Evolutionary conservation across 1,140 invertebrate genomes (phyloP).

Genomic region (Ostrea edulis): DNA sequence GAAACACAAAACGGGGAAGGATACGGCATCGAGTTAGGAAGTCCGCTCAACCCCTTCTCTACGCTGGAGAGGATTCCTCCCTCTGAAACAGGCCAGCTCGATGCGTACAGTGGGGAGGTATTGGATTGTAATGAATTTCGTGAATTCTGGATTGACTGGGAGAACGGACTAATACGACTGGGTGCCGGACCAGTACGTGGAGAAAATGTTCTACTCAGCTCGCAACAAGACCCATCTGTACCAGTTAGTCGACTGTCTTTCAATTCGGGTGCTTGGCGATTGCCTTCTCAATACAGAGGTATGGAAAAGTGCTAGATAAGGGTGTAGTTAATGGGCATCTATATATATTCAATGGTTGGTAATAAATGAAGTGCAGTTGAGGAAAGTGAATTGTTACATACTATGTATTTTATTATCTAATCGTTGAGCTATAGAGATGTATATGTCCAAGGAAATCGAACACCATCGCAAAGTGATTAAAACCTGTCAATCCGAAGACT

Average conservation of each 20-base stretch:
- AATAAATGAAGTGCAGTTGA: too few species aligned
- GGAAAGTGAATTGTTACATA: too few species aligned
- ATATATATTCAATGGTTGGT: too few species aligned
- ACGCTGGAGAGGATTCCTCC: neutral
- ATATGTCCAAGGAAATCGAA: too few species aligned
- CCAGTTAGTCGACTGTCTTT: neutral
- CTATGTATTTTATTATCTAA: too few species aligned
- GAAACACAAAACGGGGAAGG: neutral
- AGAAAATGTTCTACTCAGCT: neutral
- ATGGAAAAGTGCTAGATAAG: neutral
- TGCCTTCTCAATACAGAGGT: slow-evolving; percentile 1
- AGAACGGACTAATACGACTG: neutral
- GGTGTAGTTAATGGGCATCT: too few species aligned
- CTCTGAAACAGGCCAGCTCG: neutral
- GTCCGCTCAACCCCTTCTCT: neutral
- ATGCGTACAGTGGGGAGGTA: neutral
- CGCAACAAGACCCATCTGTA: neutral
- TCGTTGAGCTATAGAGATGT: too few species aligned
- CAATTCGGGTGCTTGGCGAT: neutral
- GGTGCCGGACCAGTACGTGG: neutral
- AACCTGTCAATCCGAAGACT: too few species aligned
- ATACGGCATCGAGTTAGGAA: neutral
- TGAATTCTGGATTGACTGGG: slow-evolving; percentile 16
- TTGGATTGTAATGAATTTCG: neutral
- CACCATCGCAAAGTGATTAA: too few species aligned